These are phyloP conservation scores for Trachelus iudaicus DNA, from an alignment of 2,888 invertebrate species.

Conservation along the genomic window DNA sequence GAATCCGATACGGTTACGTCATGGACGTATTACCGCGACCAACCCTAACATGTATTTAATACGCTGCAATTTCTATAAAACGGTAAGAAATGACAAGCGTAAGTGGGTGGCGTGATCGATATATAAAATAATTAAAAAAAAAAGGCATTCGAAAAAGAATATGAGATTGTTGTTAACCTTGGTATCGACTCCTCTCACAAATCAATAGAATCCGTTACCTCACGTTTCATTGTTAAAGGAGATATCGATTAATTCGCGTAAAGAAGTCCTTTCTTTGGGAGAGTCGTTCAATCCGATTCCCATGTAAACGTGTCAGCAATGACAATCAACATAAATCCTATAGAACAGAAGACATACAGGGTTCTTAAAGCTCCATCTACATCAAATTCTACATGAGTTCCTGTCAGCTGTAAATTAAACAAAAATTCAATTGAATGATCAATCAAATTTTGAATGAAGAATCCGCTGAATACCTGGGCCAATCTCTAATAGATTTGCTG, in stretches of 20 bases:
- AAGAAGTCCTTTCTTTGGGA: neutral
- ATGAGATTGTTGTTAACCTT: constrained; percentile 48
- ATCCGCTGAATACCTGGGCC: too few species aligned
- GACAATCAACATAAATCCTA: neutral
- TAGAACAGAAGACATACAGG: neutral
- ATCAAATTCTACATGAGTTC: neutral
- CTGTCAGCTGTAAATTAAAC: neutral
- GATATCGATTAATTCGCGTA: neutral
- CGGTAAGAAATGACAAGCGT: neutral
- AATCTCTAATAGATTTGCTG: too few species aligned
- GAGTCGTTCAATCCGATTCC: neutral
- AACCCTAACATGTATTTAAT: neutral
- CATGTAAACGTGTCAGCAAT: neutral
- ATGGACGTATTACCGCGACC: neutral
- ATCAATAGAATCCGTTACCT: neutral
- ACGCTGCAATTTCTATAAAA: neutral
- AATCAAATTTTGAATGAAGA: neutral
- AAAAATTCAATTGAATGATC: neutral
- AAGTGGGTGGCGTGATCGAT: neutral
- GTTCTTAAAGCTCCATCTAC: neutral
- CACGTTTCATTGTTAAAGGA: neutral
- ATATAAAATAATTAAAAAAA: constrained; percentile 22
- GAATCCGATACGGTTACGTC: neutral
- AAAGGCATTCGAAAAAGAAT: constrained; percentile 15
- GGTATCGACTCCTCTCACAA: constrained; percentile 22